Evolutionary conservation across 2,113 vertebrate genomes (phyloP).

Genomic region (Callaeas wilsoni): DNA sequence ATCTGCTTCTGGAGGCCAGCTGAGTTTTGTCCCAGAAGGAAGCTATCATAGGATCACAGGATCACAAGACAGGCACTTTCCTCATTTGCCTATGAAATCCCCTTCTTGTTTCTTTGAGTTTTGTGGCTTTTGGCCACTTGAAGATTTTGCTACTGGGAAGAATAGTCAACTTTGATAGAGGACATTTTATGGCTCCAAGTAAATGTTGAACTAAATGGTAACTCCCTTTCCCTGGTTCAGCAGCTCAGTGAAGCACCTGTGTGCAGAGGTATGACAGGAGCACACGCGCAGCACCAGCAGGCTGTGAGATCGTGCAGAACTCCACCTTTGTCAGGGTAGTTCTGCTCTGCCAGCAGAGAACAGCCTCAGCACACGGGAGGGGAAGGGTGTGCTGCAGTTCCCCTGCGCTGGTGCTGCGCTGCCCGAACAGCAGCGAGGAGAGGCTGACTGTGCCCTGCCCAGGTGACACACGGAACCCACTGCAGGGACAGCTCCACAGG

Average conservation of each 20-base stretch:
- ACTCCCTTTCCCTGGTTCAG: background rate
- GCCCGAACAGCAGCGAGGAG: background rate
- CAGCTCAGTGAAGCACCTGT: background rate
- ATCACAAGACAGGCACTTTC: background rate
- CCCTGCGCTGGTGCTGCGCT: background rate
- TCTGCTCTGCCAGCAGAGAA: background rate
- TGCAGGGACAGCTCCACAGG: background rate
- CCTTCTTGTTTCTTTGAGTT: background rate
- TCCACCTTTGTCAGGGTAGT: background rate
- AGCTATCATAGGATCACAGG: background rate
- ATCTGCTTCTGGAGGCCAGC: background rate
- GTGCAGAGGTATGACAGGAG: background rate
- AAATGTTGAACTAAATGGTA: background rate
- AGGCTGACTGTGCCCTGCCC: background rate
- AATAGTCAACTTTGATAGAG: background rate
- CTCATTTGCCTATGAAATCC: background rate
- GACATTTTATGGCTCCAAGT: background rate
- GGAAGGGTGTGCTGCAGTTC: background rate
- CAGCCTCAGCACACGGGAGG: background rate
- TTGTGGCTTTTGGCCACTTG: background rate
- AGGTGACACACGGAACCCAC: background rate
- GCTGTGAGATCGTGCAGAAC: background rate
- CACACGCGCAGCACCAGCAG: background rate
- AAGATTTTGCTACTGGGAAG: background rate
- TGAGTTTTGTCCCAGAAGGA: background rate